Evolutionary conservation across 2,113 vertebrate genomes (phyloP).

Genomic region (Corythornis cristatus): DNA sequence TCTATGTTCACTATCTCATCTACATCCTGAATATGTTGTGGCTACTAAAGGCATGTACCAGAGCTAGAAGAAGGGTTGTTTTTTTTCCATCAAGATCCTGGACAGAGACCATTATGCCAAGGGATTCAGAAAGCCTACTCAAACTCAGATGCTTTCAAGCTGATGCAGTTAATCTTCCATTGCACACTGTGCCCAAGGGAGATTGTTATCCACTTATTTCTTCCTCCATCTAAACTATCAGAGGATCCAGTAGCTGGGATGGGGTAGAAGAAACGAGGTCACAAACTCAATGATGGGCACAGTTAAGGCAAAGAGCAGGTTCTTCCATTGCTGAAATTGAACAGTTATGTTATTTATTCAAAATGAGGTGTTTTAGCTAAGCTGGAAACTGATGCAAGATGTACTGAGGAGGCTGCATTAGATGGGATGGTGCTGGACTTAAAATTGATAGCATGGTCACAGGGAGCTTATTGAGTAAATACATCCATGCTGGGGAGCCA

Average conservation of each 20-base stretch:
- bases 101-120: not conserved
- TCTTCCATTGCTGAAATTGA: not conserved
- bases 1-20: not conserved
- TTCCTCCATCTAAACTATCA: not conserved
- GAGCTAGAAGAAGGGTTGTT: not conserved
- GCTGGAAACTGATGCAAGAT: not conserved
- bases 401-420: not conserved
- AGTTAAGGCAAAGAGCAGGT: not conserved
- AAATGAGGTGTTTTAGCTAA: not conserved
- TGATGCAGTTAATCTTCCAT: not conserved
- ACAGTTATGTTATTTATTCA: not conserved
- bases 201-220: not conserved
- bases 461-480: not conserved
- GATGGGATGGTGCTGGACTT: not conserved
- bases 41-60: not conserved
- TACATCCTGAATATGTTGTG: not conserved
- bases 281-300: not conserved
- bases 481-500: not conserved
- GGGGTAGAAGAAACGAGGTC: not conserved
- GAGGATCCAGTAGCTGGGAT: not conserved
- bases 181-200: accelerated
- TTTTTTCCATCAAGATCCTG: not conserved
- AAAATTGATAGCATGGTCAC: not conserved
- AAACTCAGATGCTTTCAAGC: not conserved
- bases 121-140: not conserved